These are phyloP conservation scores for Limanda limanda DNA, from an alignment of 2,113 vertebrate genomes.

Conservation along the genomic window DNA sequence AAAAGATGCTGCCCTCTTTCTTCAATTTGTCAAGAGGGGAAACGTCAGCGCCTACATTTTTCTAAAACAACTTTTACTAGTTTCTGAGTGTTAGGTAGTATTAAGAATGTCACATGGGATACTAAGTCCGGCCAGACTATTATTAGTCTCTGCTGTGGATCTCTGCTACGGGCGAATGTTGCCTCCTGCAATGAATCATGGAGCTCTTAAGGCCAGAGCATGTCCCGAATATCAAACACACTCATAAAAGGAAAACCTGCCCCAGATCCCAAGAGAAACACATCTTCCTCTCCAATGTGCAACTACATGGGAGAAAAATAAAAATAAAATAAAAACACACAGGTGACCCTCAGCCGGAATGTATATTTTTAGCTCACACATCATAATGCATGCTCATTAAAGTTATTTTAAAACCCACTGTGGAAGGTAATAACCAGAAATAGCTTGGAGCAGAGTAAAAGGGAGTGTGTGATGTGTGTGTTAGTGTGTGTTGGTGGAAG, in stretches of 20 bases:
- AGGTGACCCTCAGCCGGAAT: constrained; percentile 52
- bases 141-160: constrained; percentile 81
- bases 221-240: constrained; percentile 84
- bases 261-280: constrained; percentile 78
- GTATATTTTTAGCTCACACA: constrained; percentile 34
- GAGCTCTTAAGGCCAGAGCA: constrained; percentile 82
- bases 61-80: constrained; percentile 70
- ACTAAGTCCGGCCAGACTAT: constrained; percentile 76
- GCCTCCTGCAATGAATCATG: constrained; percentile 84
- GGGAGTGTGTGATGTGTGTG: constrained; percentile 7
- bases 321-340: constrained; percentile 58
- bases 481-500: not conserved
- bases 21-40: constrained; percentile 47
- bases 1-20: constrained; percentile 62
- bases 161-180: constrained; percentile 74
- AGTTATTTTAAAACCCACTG: constrained; percentile 55
- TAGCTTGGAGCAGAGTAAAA: constrained; percentile 28
- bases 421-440: constrained; percentile 57
- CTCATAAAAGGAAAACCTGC: constrained; percentile 86
- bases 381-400: constrained; percentile 58
- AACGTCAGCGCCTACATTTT: constrained; percentile 52
- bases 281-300: constrained; percentile 62
- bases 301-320: constrained; percentile 55
- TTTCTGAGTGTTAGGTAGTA: constrained; percentile 72
- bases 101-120: constrained; percentile 73